Conservation (phyloP, 2,113 vertebrate genomes). For the Nibea albiflora region DNA sequence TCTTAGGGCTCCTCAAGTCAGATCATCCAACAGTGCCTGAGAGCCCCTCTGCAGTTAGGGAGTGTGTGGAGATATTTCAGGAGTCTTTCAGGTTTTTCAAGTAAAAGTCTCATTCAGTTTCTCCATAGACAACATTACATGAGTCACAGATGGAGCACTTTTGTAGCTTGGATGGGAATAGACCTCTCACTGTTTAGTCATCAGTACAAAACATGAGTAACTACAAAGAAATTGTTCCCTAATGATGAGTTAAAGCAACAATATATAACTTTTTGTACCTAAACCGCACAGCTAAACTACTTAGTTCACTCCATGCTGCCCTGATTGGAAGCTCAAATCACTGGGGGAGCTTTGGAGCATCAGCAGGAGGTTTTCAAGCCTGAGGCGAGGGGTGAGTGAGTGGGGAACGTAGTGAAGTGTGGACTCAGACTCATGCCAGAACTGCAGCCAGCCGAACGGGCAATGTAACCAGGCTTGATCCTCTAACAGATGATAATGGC, state of each 20-base stretch:
- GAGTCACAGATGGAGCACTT: background rate
- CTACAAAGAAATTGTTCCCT: background rate
- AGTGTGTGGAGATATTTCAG: no score
- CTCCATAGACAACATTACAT: background rate
- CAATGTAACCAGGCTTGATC: no score
- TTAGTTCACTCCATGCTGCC: no score
- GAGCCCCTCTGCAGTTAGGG: background rate
- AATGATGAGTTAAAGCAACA: background rate
- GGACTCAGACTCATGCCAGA: no score
- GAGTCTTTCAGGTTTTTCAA: background rate
- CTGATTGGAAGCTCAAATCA: no score
- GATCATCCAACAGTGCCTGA: background rate
- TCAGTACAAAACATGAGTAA: background rate
- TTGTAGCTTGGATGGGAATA: background rate
- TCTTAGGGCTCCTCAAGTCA: background rate
- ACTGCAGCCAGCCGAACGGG: no score
- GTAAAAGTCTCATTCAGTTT: background rate
- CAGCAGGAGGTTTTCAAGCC: no score
- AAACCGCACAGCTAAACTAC: background rate
- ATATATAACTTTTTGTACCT: background rate
- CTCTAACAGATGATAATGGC: no score
- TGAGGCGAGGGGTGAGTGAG: no score
- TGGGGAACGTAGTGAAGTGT: no score
- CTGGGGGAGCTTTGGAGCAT: no score
- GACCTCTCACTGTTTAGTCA: background rate